A percentile compares a stretch with the other conserved stretches of the same genome.
Conservation (phyloP, 2,113 vertebrate species). For the Podarcis muralis region DNA sequence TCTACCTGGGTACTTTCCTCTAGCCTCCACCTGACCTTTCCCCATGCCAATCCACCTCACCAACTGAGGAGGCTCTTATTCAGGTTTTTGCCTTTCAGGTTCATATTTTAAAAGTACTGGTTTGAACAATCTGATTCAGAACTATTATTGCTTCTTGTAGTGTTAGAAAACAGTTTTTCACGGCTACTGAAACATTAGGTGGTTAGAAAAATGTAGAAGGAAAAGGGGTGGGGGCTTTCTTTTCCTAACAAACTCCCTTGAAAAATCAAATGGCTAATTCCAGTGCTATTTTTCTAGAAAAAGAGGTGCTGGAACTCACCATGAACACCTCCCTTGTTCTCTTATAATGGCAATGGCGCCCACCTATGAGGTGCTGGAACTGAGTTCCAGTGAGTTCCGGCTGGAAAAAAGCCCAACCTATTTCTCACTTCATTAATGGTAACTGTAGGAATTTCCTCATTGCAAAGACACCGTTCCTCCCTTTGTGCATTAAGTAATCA, state of each 20-base stretch:
- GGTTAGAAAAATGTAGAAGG: constrained; percentile 13
- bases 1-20: too few species aligned
- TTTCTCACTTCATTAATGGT: not conserved
- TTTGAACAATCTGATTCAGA: constrained; percentile 24
- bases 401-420: too few species aligned
- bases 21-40: too few species aligned
- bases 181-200: constrained; percentile 5
- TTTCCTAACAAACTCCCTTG: not conserved
- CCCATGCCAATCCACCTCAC: too few species aligned
- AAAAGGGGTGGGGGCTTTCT: constrained; percentile 19
- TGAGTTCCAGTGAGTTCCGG: too few species aligned
- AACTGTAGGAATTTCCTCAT: not conserved
- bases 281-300: too few species aligned
- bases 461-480: constrained; percentile 23
- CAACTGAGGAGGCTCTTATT: too few species aligned
- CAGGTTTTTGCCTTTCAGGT: too few species aligned
- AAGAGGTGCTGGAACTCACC: too few species aligned
- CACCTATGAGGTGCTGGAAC: too few species aligned
- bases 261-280: constrained; percentile 2
- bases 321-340: too few species aligned
- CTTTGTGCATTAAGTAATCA: constrained; percentile 15
- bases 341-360: too few species aligned
- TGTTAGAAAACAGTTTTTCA: constrained; percentile 34
- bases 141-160: constrained; percentile 35
- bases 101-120: constrained; percentile 42